Evolutionary conservation across 2,888 invertebrate genomes (phyloP).

Genomic region (Peribatodes rhomboidaria): DNA sequence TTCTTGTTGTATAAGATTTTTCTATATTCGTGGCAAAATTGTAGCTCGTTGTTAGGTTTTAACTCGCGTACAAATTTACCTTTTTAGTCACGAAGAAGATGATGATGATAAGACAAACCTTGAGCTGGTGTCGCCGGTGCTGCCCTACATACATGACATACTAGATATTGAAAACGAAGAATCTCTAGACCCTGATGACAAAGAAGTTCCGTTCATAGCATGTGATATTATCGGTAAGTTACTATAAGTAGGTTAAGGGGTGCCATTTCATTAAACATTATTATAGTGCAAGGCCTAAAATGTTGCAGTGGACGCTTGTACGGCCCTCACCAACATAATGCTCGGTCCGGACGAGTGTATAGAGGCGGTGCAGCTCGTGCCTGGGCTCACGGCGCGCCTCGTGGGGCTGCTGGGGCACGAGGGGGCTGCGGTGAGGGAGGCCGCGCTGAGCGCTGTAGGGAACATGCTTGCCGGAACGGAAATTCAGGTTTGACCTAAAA

Average conservation of each 20-base stretch:
- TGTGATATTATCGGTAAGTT: background rate
- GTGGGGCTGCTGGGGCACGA: background rate
- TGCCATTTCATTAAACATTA: too few species aligned
- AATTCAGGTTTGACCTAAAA: background rate
- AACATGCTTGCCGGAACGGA: background rate
- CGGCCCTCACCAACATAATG: conserved; percentile 3
- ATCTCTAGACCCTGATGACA: background rate
- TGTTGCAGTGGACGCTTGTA: conserved; percentile 1
- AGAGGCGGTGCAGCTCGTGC: background rate
- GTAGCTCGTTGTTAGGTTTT: too few species aligned
- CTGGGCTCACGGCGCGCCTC: background rate
- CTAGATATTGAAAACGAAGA: background rate
- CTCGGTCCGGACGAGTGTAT: background rate
- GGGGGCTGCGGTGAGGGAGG: background rate
- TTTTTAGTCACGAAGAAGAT: background rate
- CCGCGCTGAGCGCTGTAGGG: background rate
- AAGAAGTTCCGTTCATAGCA: background rate
- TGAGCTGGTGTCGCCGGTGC: background rate
- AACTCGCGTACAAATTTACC: background rate
- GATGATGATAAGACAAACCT: background rate
- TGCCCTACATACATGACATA: background rate
- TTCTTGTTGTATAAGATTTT: too few species aligned
- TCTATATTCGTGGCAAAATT: too few species aligned
- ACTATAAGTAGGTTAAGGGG: too few species aligned
- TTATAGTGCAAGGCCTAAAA: too few species aligned